Percentiles rank a stretch among this genome's conserved stretches.
phyloP scores from a whole-genome alignment of 2,797 vertebrate genomes.

The Aldrovandia affinis region DNA sequence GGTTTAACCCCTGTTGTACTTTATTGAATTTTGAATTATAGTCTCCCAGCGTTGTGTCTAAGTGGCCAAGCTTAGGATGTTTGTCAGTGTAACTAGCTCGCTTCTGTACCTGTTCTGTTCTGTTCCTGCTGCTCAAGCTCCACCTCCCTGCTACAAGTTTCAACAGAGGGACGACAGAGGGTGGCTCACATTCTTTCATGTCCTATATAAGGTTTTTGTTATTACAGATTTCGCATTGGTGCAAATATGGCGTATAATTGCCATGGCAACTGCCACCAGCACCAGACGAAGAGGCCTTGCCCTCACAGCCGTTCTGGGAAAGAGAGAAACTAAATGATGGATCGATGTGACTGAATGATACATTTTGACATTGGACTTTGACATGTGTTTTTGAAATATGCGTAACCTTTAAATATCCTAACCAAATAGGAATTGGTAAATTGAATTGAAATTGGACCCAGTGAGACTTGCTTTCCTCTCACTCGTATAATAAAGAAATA shows the following conservation, averaged over 20 bases:
- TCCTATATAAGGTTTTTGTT: too few relatives aligned
- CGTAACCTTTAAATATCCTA: background rate
- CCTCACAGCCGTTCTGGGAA: background rate
- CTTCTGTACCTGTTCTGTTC: too few relatives aligned
- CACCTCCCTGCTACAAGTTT: too few relatives aligned
- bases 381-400: background rate
- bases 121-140: too few relatives aligned
- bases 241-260: background rate
- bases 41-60: too few relatives aligned
- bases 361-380: background rate
- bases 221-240: background rate
- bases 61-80: too few relatives aligned
- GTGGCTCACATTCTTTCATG: too few relatives aligned
- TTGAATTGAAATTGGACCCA: background rate
- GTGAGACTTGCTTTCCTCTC: background rate
- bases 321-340: background rate
- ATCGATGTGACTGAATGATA: background rate
- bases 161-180: too few relatives aligned
- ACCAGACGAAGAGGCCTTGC: background rate
- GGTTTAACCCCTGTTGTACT: too few relatives aligned
- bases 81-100: too few relatives aligned
- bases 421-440: background rate
- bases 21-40: too few relatives aligned
- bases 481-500: background rate
- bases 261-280: background rate